Evolutionary conservation across 2,113 vertebrate genomes (phyloP).

Genomic region (Eublepharis macularius): DNA sequence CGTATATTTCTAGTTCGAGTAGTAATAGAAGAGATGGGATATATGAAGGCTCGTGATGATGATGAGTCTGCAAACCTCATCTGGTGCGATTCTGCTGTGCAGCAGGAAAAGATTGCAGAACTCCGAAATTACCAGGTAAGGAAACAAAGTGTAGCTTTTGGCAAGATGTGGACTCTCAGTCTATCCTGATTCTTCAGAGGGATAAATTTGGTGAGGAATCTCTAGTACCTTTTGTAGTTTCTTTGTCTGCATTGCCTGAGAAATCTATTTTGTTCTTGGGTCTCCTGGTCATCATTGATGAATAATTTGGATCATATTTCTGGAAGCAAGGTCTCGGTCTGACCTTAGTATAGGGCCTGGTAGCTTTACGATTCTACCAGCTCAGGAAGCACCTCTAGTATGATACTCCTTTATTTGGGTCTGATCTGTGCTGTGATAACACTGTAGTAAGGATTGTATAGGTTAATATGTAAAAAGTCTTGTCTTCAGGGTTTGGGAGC

Average conservation of each 20-base stretch:
- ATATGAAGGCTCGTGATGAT: slow-evolving; percentile 90
- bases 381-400: not conserved
- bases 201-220: not conserved
- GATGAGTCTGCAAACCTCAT: slow-evolving; percentile 97
- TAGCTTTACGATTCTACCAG: not conserved
- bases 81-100: slow-evolving; percentile 95
- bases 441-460: not conserved
- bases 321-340: no score
- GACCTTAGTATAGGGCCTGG: not conserved
- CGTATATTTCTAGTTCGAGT: slow-evolving; percentile 83
- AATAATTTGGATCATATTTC: not conserved
- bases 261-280: not conserved
- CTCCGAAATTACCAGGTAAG: slow-evolving; percentile 96
- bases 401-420: not conserved
- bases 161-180: not conserved
- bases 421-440: not conserved
- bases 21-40: slow-evolving; percentile 89
- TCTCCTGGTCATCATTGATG: not conserved
- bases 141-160: not conserved
- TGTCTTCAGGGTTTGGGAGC: not conserved
- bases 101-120: slow-evolving; percentile 96
- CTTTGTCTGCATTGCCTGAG: not conserved
- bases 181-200: no score
- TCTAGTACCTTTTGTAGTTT: not conserved
- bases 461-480: not conserved